Evolutionary conservation across 1,140 invertebrate genomes (phyloP), one percentile per base, ranked within the genome.

Genomic region (Sminthurides bifidus): DNA sequence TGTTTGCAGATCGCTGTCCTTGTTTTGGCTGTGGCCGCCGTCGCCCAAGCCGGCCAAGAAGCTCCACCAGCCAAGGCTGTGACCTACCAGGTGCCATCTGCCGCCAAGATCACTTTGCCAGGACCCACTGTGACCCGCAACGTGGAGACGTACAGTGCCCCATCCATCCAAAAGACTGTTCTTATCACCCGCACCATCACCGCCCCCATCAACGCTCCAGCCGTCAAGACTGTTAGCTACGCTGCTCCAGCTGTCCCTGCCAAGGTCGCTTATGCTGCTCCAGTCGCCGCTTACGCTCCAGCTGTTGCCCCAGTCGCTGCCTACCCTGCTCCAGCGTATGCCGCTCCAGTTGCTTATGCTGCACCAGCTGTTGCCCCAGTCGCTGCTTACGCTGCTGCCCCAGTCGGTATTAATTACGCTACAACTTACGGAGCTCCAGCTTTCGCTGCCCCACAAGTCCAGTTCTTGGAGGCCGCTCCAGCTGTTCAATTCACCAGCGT

Each of bases 141-240:
- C n/a, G 61, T 63, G 1, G 57, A 59, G 26, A 63, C 61, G 3
- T 63, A 59, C 40, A 52, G 45, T 41, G 61, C 61, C n/a, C 61
- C 61, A 14, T 59, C 56, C 29, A 63, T 63, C 54, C 57, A 63
- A 26, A 63, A 63, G 46, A 63, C 61, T 3, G 58, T 56, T 0
- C 55, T 53, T 17, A 63, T 63, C 35, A 61, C 59, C n/a, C 21
- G 59, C 15, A 61, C 59, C 2, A 61, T 61, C 29, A 61, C 59
- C 5, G 59, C 59, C 53, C 59, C 59, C 17, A 24, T 61, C n/a
- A 56, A 56, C 24, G 59, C 59, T 14, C 59, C 59, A 35, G 44
- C 43, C 33, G 59, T 52, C 14, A 52, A 57, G 44, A 54, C 33
- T 33, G 54, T 63, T 23, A 17, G 27, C 8, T 63, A 60, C 41